Base-by-base conservation (phyloP, 2,888 invertebrate species). In the Tachina grossa region DNA sequence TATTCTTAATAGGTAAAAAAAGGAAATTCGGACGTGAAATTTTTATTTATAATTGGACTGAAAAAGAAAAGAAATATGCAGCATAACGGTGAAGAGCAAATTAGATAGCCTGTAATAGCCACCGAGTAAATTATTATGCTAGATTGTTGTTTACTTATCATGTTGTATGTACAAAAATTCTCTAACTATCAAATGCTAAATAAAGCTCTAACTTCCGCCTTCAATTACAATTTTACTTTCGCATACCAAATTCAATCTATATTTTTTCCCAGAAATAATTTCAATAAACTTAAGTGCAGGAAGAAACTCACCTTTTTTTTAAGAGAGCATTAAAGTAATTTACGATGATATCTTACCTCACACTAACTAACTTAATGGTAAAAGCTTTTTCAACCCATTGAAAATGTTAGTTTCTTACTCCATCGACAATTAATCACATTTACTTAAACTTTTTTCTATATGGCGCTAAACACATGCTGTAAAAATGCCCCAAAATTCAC, bases 371-470 rank as follows among this genome's bases (percentile, higher is more conserved):
- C 13, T 66, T 19, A n/a, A 66, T 61, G 43, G n/a, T 66, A 51
- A 81, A 61, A 16, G 57, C 11, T n/a, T 53, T 19, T 31, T 61
- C 6, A 39, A 61, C 13, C n/a, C 22, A 45, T 61, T 53, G 19
- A 45, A 59, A 55, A 69, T 82, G 77, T 49, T 57, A 66, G 45
- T 76, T 16, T 68, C 13, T n/a, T 16, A 19, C 14, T 71, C 41
- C 49, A 49, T 68, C 53, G 11, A 9, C 39, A 66, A 83, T 79
- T 68, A 66, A 83, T 83, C 78, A 78, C 51, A 43, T 59, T 77
- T 77, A 66, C 43, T 3, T 43, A 45, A 57, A 16, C 41, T 9
- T 19, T 51, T 45, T 65, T 63, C 49, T 65, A 84, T 65, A 84
- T 76, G 75, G 76, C 71, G 76, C 80, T 80, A 69, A 79, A 75